Evolutionary conservation across 2,113 vertebrate species (phyloP).

Genomic region (Anolis sagrei): DNA sequence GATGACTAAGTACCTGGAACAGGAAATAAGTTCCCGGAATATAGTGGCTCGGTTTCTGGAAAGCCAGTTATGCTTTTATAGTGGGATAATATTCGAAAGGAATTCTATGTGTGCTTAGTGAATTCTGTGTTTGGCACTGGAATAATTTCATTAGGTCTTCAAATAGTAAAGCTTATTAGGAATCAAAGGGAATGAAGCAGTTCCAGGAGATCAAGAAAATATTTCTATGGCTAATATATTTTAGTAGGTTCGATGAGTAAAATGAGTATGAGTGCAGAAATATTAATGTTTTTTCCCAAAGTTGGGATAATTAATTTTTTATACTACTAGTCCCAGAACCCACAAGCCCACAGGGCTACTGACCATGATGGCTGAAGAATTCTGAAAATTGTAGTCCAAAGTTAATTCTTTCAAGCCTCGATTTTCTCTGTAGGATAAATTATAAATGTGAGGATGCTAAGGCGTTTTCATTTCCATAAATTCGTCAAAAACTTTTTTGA

Average conservation of each 20-base stretch:
- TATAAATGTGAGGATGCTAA: slow-evolving; percentile 37
- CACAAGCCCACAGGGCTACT: no score
- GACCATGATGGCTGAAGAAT: no score
- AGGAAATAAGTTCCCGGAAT: neutral
- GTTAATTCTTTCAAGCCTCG: no score
- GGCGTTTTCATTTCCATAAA: slow-evolving; percentile 56
- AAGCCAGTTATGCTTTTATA: slow-evolving; percentile 1
- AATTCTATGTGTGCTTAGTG: slow-evolving; percentile 22
- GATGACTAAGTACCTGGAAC: slow-evolving; percentile 64
- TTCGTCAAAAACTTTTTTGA: slow-evolving; percentile 68
- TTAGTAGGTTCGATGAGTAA: slow-evolving; percentile 29
- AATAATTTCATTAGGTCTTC: slow-evolving; percentile 39
- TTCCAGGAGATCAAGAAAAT: slow-evolving; percentile 41
- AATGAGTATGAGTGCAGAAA: slow-evolving; percentile 19
- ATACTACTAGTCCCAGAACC: no score
- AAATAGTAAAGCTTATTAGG: slow-evolving; percentile 27
- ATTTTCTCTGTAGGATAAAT: neutral
- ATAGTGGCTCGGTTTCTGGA: neutral
- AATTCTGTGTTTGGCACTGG: slow-evolving; percentile 14
- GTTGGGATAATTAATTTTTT: no score
- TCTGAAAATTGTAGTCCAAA: no score
- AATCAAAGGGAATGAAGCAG: slow-evolving; percentile 5
- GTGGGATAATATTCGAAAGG: slow-evolving; percentile 4
- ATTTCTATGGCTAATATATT: slow-evolving; percentile 20
- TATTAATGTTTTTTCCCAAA: slow-evolving; percentile 20